Base-by-base conservation (phyloP, 2,888 invertebrate genomes). In the Drosophila rellima region DNA sequence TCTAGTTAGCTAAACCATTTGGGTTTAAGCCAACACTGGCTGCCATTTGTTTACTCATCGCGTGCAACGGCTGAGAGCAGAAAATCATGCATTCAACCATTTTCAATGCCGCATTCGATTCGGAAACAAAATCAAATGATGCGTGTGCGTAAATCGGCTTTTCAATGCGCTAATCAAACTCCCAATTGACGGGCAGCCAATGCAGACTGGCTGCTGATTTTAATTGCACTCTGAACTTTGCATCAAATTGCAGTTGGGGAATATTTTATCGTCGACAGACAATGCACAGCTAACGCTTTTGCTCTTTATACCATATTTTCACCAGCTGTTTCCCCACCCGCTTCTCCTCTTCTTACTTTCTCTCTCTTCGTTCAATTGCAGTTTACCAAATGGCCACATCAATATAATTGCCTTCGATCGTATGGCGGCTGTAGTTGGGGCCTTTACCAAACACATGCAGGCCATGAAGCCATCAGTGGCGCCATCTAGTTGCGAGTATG, bases 311-410 rank as follows among this genome's bases (percentile, higher is more conserved):
- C 13, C 42, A 10, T 29, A 39, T 51, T 51, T 35, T 60, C 39
- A 48, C 18, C 60, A 26, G 33, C 44, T 33, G 31, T 13, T 20
- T 11, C 31, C 2, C 33, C 17, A 5, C 20, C 15, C 48, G n/a
- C n/a, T n/a, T 6, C 18, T 29, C 13, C 11, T 26, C 26, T 7
- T 20, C 20, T 2, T 20, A 1, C 3, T 3, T 26, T 7, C 7
- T 26, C 26, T 0, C 6, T 7, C 26, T 26, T 7, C 26, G 5
- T n/a, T 44, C 17, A 13, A 11, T 50, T 65, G 55, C 92, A 96
- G 96, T 89, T 94, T 96, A 81, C 95, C 96, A 69, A 96, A 96
- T 93, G 97, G 96, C 65, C 96, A 96, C 93, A 95, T 97, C 89
- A 97, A 97, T 93, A 96, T 97, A 91, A 95, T 84, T 74, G 93